These are phyloP conservation scores for Oryzias melastigma DNA, from an alignment of 2,113 vertebrate genomes.

Conservation along the genomic window DNA sequence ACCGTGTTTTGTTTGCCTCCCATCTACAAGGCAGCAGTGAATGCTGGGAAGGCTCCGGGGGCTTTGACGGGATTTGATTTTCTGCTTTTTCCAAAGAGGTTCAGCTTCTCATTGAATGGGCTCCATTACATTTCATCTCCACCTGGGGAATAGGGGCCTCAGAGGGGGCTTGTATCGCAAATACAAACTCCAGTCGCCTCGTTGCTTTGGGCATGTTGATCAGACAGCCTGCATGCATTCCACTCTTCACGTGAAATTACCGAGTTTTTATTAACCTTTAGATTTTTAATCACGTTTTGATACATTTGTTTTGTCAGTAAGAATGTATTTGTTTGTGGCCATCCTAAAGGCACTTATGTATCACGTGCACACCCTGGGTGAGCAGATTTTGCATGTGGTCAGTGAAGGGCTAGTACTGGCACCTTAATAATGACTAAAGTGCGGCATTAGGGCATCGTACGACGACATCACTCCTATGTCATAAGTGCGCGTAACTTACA, in stretches of 20 bases:
- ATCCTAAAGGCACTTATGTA: no score
- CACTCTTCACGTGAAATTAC: not conserved
- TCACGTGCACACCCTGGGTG: no score
- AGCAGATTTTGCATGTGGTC: no score
- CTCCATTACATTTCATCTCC: constrained; percentile 71
- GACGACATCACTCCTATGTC: no score
- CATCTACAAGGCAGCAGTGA: constrained; percentile 37
- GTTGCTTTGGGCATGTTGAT: constrained; percentile 26
- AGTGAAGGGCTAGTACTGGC: no score
- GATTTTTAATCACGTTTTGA: no score
- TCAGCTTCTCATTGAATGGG: constrained; percentile 65
- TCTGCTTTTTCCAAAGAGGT: constrained; percentile 38
- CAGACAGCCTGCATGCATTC: constrained; percentile 3
- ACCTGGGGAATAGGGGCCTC: constrained; percentile 50
- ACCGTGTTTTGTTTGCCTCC: constrained; percentile 47
- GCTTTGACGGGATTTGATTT: constrained; percentile 65
- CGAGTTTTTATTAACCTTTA: no score
- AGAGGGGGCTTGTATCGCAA: constrained; percentile 45
- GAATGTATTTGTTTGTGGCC: no score
- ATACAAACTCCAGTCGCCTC: constrained; percentile 32
- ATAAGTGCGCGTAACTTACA: no score
- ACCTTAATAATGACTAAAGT: no score
- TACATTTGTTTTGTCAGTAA: no score
- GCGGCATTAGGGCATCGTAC: no score
- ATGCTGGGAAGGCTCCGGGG: constrained; percentile 58